phyloP scores from a whole-genome alignment of 1,140 invertebrate genomes.

The Tetramorium simillimum region DNA sequence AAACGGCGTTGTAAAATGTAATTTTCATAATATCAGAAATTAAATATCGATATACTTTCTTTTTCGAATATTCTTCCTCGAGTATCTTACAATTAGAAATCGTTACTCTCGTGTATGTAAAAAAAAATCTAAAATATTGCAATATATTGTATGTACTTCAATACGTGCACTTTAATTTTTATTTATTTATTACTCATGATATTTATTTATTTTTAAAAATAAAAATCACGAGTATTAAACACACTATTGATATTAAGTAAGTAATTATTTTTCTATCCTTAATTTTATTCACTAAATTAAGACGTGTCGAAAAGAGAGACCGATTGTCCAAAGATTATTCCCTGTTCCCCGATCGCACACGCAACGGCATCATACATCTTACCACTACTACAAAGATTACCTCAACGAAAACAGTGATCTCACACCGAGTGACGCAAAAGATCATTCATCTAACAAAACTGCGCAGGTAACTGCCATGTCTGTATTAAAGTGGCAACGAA shows the following conservation, averaged over 20 bases:
- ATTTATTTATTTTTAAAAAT: too few species aligned
- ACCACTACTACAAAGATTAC: slow-evolving; percentile 31
- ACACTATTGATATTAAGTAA: neutral
- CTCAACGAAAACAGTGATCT: slow-evolving; percentile 40
- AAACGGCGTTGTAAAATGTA: neutral
- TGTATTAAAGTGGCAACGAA: slow-evolving; percentile 77
- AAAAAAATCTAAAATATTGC: neutral
- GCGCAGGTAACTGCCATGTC: slow-evolving; percentile 44
- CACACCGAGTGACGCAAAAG: slow-evolving; percentile 16
- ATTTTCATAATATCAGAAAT: neutral
- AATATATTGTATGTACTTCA: neutral
- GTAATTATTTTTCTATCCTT: neutral
- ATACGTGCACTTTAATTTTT: neutral
- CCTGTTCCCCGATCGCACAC: neutral
- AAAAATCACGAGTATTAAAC: neutral
- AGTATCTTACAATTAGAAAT: neutral
- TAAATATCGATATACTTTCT: neutral
- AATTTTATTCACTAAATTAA: neutral
- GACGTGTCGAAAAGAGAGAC: neutral
- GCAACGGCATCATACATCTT: neutral
- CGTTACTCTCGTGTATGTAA: neutral
- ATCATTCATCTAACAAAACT: slow-evolving; percentile 68
- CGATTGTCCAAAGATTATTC: neutral
- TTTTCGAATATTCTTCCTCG: neutral
- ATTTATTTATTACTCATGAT: too few species aligned